phyloP scores from a whole-genome alignment of 64 coral and sea anemone genomes.

The Pocillopora damicornis region DNA sequence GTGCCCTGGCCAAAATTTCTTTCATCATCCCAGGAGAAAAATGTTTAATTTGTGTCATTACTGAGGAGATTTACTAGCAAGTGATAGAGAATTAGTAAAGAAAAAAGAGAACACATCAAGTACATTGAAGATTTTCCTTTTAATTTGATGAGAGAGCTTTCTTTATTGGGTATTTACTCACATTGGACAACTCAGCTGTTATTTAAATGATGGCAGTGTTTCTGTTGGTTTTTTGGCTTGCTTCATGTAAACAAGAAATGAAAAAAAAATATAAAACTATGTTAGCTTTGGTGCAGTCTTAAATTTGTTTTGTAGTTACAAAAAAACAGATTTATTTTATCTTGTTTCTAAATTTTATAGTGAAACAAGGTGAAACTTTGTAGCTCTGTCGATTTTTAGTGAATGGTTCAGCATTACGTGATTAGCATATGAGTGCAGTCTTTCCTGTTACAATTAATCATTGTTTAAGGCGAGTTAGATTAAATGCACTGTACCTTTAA shows the following conservation, averaged over 20 bases:
- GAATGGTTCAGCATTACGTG: too few relatives aligned
- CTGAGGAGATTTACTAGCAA: background rate
- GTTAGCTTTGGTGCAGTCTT: background rate
- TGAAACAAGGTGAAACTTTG: too few relatives aligned
- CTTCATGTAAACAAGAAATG: background rate
- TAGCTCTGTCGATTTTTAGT: too few relatives aligned
- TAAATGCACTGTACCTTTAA: too few relatives aligned
- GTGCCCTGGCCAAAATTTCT: slow-evolving; percentile 19
- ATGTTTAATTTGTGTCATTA: slow-evolving; percentile 2
- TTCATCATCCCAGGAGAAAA: slow-evolving; percentile 8
- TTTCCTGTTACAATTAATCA: too few relatives aligned
- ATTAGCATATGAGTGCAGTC: too few relatives aligned
- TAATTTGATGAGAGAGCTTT: slow-evolving; percentile 25
- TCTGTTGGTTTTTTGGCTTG: slow-evolving; percentile 5
- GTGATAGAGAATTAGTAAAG: background rate
- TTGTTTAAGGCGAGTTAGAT: too few relatives aligned
- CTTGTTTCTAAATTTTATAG: too few relatives aligned
- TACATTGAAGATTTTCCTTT: background rate
- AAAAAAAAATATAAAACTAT: background rate
- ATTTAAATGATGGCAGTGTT: slow-evolving; percentile 13
- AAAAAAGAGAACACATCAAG: background rate
- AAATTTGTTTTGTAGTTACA: background rate
- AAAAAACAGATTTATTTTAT: too few relatives aligned
- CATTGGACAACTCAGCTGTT: slow-evolving; percentile 23
- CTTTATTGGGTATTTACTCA: background rate